Base-by-base conservation (phyloP, 2,797 vertebrate species). In the Megaceryle alcyon region DNA sequence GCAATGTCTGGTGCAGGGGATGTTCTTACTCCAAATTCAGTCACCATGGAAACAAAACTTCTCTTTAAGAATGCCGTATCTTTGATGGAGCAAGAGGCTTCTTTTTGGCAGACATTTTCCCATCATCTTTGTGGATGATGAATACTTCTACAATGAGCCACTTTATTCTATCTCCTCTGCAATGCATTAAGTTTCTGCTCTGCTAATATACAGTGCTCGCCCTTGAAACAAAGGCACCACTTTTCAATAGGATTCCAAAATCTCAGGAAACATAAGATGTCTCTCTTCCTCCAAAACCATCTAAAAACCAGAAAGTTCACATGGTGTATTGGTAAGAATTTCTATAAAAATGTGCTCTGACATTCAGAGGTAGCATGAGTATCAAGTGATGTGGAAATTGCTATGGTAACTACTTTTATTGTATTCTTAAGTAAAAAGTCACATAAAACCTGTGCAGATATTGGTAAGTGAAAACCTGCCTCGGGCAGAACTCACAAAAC, bases 11-110 rank as follows among this genome's bases (percentile, higher is more conserved):
- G 84, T 95, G 80, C 85, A 86, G 90, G 68, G 94, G 85, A 95
- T 94, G 82, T 82, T 96, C 93, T 76, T 88, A 93, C 85, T 95
- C 91, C 96, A 96, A 97, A 96, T 96, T 96, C 92, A 84, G 95
- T 97, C 95, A 68, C 96, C 96, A 97, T 97, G 95, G 96, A 94
- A 96, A 97, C 96, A 82, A 96, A 97, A 91, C 88, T 95, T 92
- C 87, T 92, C 87, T 96, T 92, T 73, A 88, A 92, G 93, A 41
- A 9, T 72, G 72, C 89, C 65, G 65, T 72, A 95, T 92, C 88
- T 94, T 81, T 94, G 87, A 92, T 1, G 1, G 94, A 88, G 85
- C 87, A 91, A 92, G 91, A 86, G 87, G 39, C 70, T 92, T 94
- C 96, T 86, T 94, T 94, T 86, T 79, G 92, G 92, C 82, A 94